These are phyloP conservation scores for Rhopilema esculentum DNA, from an alignment of 30 jellyfish, hydroid and myxozoan genomes.

Conservation along the genomic window DNA sequence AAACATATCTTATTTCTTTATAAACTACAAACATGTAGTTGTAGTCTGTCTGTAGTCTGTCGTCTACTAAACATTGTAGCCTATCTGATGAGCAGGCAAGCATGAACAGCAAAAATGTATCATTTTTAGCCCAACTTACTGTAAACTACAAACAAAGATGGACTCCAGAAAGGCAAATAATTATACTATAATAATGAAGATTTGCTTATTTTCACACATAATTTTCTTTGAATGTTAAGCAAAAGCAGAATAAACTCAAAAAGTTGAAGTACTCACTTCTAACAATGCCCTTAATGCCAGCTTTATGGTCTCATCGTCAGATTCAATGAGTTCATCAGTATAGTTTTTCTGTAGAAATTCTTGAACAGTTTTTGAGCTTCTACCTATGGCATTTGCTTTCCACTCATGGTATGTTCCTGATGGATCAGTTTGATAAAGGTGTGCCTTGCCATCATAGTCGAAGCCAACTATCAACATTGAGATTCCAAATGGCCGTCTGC, in stretches of 20 bases:
- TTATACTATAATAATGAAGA: not conserved
- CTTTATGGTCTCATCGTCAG: constrained; percentile 82
- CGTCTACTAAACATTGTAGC: too few relatives aligned
- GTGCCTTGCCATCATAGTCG: constrained; percentile 94
- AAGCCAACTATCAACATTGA: constrained; percentile 90
- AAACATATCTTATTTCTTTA: too few relatives aligned
- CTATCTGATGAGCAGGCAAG: too few relatives aligned
- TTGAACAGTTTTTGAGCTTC: constrained; percentile 90
- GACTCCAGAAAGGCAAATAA: too few relatives aligned
- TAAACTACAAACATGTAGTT: too few relatives aligned
- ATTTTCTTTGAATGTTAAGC: not conserved
- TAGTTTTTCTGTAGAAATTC: constrained; percentile 88
- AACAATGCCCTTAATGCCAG: constrained; percentile 87
- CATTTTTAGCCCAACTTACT: too few relatives aligned
- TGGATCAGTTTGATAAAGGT: constrained; percentile 93
- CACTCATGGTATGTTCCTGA: constrained; percentile 96
- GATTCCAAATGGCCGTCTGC: constrained; percentile 93
- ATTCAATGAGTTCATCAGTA: constrained; percentile 73
- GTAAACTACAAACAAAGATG: too few relatives aligned
- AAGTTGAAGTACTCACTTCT: constrained; percentile 60
- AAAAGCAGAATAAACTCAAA: not conserved
- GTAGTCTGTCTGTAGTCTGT: too few relatives aligned
- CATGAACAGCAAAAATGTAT: too few relatives aligned
- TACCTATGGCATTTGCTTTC: constrained; percentile 97
- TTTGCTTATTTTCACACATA: not conserved